Evolutionary conservation across 2,888 invertebrate species (phyloP).

Genomic region (Miltochrista miniata): DNA sequence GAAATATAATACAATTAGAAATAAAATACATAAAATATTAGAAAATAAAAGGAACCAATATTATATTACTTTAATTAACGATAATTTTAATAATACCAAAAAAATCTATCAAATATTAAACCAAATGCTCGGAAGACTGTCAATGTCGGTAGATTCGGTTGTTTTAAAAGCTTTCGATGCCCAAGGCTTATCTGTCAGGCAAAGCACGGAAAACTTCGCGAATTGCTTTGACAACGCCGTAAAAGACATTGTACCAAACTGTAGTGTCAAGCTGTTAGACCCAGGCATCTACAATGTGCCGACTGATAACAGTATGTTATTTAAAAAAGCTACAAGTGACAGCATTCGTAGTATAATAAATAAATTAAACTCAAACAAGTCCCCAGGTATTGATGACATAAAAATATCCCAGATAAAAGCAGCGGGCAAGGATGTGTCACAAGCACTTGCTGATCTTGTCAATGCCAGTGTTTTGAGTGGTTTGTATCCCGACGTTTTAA

Average conservation of each 20-base stretch:
- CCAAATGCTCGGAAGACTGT: background rate
- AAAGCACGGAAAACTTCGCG: background rate
- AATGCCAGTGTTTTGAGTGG: constrained; percentile 21
- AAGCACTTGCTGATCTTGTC: constrained; percentile 24
- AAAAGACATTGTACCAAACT: background rate
- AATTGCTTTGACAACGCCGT: background rate
- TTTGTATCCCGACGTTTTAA: constrained; percentile 21
- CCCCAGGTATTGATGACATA: constrained; percentile 2
- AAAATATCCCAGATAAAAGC: background rate
- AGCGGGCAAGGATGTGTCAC: constrained; percentile 6
- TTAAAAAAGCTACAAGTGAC: background rate
- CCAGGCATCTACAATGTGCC: background rate
- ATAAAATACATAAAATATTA: background rate
- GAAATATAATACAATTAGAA: background rate
- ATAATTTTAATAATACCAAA: background rate
- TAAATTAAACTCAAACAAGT: constrained; percentile 16
- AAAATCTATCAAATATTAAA: background rate
- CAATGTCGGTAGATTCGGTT: background rate
- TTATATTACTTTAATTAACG: background rate
- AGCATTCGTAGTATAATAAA: constrained; percentile 14
- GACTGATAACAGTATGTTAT: background rate
- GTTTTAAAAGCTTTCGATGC: background rate
- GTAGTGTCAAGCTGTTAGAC: background rate
- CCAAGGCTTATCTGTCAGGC: background rate
- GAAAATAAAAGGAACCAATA: background rate